phyloP scores from a whole-genome alignment of 2,888 invertebrate genomes.

The Empis stercorea region DNA sequence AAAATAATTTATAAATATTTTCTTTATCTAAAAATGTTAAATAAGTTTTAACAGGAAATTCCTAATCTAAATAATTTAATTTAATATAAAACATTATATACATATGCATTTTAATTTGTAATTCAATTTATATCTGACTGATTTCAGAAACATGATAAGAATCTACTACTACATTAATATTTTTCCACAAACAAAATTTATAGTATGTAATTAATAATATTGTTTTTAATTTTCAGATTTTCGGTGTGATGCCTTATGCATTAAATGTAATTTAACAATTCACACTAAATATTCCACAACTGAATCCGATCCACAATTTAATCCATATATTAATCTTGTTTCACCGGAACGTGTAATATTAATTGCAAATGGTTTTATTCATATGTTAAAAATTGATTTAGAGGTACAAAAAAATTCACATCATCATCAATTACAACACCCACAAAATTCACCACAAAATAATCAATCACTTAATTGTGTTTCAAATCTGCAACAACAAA shows the following conservation, averaged over 20 bases:
- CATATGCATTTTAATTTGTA: too few relatives aligned
- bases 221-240: slow-evolving; percentile 35
- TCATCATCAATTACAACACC: slow-evolving; percentile 7
- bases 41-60: too few relatives aligned
- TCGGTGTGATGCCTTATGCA: slow-evolving; percentile 58
- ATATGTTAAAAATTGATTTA: slow-evolving; percentile 56
- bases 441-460: slow-evolving; percentile 1
- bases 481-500: not conserved
- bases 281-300: slow-evolving; percentile 86
- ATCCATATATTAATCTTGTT: slow-evolving; percentile 53
- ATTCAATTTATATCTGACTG: too few relatives aligned
- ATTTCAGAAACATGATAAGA: too few relatives aligned
- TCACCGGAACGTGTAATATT: slow-evolving; percentile 64
- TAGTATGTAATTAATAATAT: not conserved
- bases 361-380: slow-evolving; percentile 74
- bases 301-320: slow-evolving; percentile 69
- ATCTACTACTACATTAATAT: too few relatives aligned
- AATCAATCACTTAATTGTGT: too few relatives aligned
- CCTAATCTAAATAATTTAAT: too few relatives aligned
- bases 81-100: too few relatives aligned
- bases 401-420: slow-evolving; percentile 30
- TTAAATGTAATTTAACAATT: slow-evolving; percentile 80
- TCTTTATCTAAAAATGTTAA: too few relatives aligned
- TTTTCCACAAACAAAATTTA: too few relatives aligned
- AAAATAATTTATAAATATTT: too few relatives aligned